These are phyloP conservation scores for Boulengeromyrus knoepffleri DNA, from an alignment of 2,113 vertebrate genomes.

Conservation along the genomic window DNA sequence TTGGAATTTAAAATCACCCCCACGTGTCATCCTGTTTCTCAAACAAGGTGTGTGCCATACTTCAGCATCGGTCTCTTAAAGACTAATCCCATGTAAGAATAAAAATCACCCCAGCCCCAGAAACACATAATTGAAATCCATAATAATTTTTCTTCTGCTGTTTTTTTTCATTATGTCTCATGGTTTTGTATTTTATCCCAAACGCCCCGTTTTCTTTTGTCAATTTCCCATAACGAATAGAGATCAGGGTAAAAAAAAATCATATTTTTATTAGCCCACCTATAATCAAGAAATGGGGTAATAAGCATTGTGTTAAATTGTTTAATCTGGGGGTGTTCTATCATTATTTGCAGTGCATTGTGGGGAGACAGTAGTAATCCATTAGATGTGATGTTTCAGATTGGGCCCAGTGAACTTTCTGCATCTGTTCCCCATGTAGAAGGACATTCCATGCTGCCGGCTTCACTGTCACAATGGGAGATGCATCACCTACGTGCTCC, in stretches of 20 bases:
- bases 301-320: slow-evolving; percentile 68
- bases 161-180: slow-evolving; percentile 12
- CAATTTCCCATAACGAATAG: slow-evolving; percentile 61
- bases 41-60: slow-evolving; percentile 39
- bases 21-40: not conserved
- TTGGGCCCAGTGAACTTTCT: slow-evolving; percentile 44
- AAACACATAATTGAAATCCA: slow-evolving; percentile 61
- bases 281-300: slow-evolving; percentile 50
- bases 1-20: not conserved
- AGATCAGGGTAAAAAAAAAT: slow-evolving; percentile 60
- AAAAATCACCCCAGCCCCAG: slow-evolving; percentile 40
- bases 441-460: slow-evolving; percentile 43
- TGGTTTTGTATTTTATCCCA: slow-evolving; percentile 43
- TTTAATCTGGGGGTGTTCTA: slow-evolving; percentile 69
- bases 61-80: slow-evolving; percentile 62
- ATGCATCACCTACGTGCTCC: slow-evolving; percentile 32
- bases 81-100: slow-evolving; percentile 44
- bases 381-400: slow-evolving; percentile 58
- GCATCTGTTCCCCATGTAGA: slow-evolving; percentile 46
- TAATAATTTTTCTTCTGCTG: slow-evolving; percentile 55
- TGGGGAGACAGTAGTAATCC: slow-evolving; percentile 69
- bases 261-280: slow-evolving; percentile 65
- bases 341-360: slow-evolving; percentile 72
- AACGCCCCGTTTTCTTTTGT: slow-evolving; percentile 38
- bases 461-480: slow-evolving; percentile 27